phyloP scores from a whole-genome alignment of 2,113 vertebrate species.

The Malurus cyaneus region DNA sequence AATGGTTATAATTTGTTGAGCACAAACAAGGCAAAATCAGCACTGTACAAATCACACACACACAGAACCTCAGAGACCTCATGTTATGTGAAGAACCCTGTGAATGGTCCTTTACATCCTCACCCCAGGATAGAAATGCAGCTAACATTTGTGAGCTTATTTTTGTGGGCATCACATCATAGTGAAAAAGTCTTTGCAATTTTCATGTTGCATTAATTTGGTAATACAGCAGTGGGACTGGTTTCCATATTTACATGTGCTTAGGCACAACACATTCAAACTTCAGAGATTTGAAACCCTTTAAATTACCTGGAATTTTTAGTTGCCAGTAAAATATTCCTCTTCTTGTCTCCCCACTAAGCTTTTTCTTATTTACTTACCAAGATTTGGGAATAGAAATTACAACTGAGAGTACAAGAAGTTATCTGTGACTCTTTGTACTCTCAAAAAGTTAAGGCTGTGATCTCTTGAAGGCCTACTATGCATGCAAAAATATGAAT shows the following conservation, averaged over 20 bases:
- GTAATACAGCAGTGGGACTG: not conserved
- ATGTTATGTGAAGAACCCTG: not conserved
- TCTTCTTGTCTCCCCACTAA: not conserved
- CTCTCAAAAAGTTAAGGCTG: not conserved
- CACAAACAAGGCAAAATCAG: not conserved
- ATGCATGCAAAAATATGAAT: not conserved
- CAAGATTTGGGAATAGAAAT: not conserved
- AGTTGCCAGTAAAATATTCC: not conserved
- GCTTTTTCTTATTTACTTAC: not conserved
- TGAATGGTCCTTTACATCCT: not conserved
- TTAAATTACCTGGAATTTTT: not conserved
- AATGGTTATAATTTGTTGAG: not conserved
- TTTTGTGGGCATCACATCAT: not conserved
- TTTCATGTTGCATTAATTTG: not conserved
- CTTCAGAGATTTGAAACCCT: not conserved
- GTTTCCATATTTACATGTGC: not conserved
- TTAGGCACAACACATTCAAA: not conserved
- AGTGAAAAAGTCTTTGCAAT: not conserved
- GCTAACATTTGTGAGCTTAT: not conserved
- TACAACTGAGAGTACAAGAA: not conserved
- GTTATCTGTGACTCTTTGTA: not conserved
- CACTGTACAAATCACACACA: not conserved
- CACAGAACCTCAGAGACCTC: not conserved
- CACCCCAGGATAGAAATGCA: not conserved
- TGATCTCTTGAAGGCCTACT: not conserved